phyloP scores from a whole-genome alignment of 2,888 invertebrate genomes.

The Limnephilus auricula region DNA sequence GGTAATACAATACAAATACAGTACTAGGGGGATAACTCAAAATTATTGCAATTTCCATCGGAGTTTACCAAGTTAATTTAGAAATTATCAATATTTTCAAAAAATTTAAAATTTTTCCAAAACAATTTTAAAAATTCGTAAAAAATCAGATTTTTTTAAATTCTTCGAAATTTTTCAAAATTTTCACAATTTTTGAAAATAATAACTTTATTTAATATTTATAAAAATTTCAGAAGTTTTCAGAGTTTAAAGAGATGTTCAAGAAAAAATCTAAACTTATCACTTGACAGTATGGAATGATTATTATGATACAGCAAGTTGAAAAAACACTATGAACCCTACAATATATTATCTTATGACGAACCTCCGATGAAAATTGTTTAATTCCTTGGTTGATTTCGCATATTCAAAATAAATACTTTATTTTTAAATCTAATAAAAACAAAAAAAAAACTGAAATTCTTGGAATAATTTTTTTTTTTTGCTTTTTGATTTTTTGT shows the following conservation, averaged over 20 bases:
- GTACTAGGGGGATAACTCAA: background rate
- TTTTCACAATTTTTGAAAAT: background rate
- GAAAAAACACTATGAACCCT: background rate
- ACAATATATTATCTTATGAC: background rate
- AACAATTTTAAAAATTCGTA: too few species aligned
- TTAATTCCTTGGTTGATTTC: conserved; percentile 55
- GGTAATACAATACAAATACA: background rate
- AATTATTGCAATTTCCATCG: background rate
- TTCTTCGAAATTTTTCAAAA: background rate
- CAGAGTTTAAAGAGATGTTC: too few species aligned
- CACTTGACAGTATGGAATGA: background rate
- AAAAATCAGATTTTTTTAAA: too few species aligned
- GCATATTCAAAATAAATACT: conserved; percentile 55
- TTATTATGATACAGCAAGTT: background rate
- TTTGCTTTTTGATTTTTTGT: background rate
- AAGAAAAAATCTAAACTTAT: too few species aligned
- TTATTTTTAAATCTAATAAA: background rate
- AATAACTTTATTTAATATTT: too few species aligned
- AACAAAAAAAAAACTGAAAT: background rate
- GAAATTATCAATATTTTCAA: background rate
- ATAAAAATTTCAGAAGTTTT: too few species aligned
- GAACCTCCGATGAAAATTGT: conserved; percentile 7
- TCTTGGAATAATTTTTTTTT: background rate
- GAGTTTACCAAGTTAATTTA: background rate
- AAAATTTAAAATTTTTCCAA: background rate